Percentiles rank a stretch among this genome's conserved stretches.
phyloP scores from a whole-genome alignment of 2,113 vertebrate genomes.

The Melanerpes aurifrons region DNA sequence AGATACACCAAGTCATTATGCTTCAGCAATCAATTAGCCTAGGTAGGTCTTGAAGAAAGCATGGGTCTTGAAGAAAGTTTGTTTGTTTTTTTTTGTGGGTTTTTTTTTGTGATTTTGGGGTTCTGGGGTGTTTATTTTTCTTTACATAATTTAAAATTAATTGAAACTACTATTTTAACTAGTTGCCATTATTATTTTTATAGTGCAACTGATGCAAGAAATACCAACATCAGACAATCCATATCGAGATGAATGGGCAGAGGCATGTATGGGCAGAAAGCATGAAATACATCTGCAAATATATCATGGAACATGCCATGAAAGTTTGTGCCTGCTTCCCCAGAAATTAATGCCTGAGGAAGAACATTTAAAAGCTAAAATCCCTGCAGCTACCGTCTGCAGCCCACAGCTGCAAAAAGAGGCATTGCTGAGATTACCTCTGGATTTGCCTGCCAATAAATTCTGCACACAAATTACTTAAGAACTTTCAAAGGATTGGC shows the following conservation, averaged over 20 bases:
- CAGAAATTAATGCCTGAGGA: background rate
- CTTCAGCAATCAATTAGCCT: background rate
- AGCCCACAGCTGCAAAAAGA: background rate
- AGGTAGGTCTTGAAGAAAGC: background rate
- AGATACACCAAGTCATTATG: background rate
- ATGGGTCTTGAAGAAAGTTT: no score
- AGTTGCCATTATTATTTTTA: background rate
- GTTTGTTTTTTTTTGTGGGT: no score
- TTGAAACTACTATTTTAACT: background rate
- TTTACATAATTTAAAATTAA: background rate
- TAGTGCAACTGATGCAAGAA: background rate
- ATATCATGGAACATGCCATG: background rate
- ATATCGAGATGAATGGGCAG: background rate
- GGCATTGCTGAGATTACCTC: background rate
- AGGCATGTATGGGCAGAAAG: background rate
- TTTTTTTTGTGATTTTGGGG: background rate
- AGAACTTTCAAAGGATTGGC: background rate
- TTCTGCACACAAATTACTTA: background rate
- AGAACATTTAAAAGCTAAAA: background rate
- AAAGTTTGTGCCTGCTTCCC: background rate
- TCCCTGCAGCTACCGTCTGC: rapidly evolving
- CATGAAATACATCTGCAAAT: background rate
- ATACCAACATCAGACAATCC: background rate
- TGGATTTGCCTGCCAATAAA: background rate
- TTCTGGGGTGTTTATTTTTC: background rate